Evolutionary conservation across 2,113 vertebrate species (phyloP).

Genomic region (Limanda limanda): DNA sequence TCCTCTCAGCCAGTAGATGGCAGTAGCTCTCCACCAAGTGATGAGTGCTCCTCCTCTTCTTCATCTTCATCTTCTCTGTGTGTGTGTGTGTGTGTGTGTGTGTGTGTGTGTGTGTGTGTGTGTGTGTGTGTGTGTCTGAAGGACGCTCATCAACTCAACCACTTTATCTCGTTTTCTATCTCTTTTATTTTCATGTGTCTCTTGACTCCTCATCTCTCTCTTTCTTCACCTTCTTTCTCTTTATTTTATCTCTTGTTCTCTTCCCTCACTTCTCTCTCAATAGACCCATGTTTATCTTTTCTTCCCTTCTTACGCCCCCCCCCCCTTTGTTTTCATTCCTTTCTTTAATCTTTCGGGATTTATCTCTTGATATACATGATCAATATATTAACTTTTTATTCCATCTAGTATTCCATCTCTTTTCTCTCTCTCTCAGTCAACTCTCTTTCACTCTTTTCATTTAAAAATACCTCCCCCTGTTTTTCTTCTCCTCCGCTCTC

Average conservation of each 20-base stretch:
- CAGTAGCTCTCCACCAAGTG: constrained; percentile 69
- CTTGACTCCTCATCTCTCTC: background rate
- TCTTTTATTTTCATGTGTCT: background rate
- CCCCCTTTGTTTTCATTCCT: too few species aligned
- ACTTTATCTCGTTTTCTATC: background rate
- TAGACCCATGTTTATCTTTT: background rate
- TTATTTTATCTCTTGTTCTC: too few species aligned
- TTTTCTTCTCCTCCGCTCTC: background rate
- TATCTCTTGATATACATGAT: too few species aligned
- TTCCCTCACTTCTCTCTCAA: background rate
- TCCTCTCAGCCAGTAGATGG: constrained; percentile 72
- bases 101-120: constrained; percentile 1
- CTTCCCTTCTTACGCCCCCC: too few species aligned
- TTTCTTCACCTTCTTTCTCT: background rate
- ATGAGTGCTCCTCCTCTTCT: background rate
- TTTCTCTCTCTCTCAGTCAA: background rate
- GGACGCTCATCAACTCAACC: background rate
- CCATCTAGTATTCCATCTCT: background rate
- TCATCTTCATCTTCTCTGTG: background rate
- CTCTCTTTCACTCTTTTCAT: too few species aligned
- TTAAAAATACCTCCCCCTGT: background rate
- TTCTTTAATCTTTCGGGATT: too few species aligned
- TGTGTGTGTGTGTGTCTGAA: constrained; percentile 3
- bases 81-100: constrained; percentile 5
- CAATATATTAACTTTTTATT: too few species aligned